Percentiles rank a stretch among this genome's conserved stretches.
Evolutionary conservation across 2,113 vertebrate species (phyloP).

Genomic region (Halcyon malimbica): DNA sequence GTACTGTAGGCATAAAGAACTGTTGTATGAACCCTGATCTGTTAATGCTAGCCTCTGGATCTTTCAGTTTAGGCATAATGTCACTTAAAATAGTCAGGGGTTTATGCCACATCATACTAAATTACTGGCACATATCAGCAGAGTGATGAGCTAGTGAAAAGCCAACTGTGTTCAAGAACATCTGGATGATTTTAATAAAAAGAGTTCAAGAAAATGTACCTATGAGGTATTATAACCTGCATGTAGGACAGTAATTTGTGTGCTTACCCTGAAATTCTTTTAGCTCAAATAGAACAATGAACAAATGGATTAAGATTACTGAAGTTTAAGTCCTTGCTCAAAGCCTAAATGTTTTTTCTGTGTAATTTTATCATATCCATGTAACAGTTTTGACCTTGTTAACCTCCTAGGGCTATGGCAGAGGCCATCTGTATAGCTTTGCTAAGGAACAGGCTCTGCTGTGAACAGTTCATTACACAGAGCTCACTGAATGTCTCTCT

Average conservation of each 20-base stretch:
- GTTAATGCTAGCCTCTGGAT: background rate
- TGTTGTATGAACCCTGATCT: background rate
- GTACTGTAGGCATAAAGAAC: background rate
- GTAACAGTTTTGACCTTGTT: background rate
- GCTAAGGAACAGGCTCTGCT: background rate
- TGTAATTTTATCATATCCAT: background rate
- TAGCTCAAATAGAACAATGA: background rate
- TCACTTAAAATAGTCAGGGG: conserved; percentile 1
- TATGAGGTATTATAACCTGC: background rate
- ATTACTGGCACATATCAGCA: background rate
- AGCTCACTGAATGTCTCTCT: background rate
- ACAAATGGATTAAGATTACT: background rate
- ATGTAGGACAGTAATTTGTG: background rate
- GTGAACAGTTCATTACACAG: background rate
- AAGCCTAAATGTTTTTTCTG: background rate
- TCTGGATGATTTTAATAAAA: conserved; percentile 26
- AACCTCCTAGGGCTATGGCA: background rate
- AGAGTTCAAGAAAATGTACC: conserved; percentile 22
- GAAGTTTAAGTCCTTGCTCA: background rate
- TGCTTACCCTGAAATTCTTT: background rate
- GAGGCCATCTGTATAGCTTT: background rate
- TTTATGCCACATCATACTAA: conserved; percentile 47
- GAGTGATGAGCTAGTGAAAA: conserved; percentile 24
- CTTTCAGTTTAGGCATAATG: background rate
- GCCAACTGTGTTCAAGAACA: conserved; percentile 33